Evolutionary conservation across 2,113 vertebrate species (phyloP).

Genomic region (Callipepla californica): DNA sequence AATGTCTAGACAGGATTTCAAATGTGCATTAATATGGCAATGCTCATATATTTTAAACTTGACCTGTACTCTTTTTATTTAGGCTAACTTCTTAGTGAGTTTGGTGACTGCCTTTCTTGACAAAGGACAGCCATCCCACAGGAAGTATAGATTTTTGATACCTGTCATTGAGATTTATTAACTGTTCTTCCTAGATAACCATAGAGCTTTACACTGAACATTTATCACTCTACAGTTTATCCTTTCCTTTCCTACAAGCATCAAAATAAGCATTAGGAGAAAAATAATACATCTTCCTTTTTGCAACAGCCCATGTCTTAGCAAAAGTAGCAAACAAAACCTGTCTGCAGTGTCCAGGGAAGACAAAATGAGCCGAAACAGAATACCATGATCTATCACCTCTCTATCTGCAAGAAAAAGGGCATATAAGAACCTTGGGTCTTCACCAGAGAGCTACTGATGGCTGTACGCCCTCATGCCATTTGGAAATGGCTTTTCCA

Average conservation of each 20-base stretch:
- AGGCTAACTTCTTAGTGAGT: not conserved
- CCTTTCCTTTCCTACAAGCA: not conserved
- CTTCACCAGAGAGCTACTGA: not conserved
- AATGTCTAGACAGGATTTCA: not conserved
- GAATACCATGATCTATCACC: no score
- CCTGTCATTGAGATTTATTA: not conserved
- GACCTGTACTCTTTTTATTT: not conserved
- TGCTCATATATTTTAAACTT: not conserved
- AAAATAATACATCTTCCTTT: not conserved
- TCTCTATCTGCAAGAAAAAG: not conserved
- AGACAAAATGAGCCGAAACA: not conserved
- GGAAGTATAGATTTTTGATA: not conserved
- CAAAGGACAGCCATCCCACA: not conserved
- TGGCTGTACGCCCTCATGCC: no score
- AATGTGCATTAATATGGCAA: not conserved
- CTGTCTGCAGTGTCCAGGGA: not conserved
- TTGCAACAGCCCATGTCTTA: no score
- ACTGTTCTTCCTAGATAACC: not conserved
- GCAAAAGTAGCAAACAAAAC: not conserved
- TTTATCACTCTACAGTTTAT: not conserved
- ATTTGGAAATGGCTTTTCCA: not conserved
- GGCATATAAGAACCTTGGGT: not conserved
- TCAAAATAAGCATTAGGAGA: not conserved
- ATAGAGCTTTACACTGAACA: not conserved
- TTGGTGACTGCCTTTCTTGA: not conserved